Evolutionary conservation across 2,888 invertebrate genomes (phyloP).

Genomic region (Oxycera nigricornis): DNA sequence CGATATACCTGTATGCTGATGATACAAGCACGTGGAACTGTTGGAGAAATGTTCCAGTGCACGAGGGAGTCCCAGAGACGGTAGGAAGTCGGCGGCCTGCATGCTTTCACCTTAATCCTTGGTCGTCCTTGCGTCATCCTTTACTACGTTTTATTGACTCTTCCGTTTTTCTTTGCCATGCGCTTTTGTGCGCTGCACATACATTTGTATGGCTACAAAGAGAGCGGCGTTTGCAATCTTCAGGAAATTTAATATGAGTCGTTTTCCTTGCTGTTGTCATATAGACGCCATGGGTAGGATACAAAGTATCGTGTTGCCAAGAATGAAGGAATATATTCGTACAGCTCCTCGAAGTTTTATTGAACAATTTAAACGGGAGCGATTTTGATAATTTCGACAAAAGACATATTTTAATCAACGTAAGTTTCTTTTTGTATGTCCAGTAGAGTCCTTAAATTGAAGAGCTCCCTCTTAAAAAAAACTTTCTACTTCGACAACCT

Average conservation of each 20-base stretch:
- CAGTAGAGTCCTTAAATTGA: no score
- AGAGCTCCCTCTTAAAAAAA: no score
- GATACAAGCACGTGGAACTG: slow-evolving; percentile 22
- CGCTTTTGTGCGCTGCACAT: slow-evolving; percentile 24
- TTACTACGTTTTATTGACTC: slow-evolving; percentile 20
- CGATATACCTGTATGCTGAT: background rate
- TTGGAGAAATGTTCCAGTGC: slow-evolving; percentile 1
- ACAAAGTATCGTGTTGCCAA: background rate
- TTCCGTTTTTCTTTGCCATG: slow-evolving; percentile 9
- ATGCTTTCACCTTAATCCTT: slow-evolving; percentile 33
- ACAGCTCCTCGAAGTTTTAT: no score
- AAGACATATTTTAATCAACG: no score
- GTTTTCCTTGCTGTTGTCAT: background rate
- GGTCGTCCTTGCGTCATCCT: slow-evolving; percentile 8
- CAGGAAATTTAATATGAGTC: background rate
- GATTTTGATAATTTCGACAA: no score
- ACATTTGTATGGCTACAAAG: background rate
- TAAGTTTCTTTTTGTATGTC: no score
- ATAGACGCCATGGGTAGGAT: slow-evolving; percentile 1
- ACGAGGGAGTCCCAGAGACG: background rate
- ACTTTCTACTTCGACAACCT: no score
- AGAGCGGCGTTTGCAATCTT: slow-evolving; percentile 17
- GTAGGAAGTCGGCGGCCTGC: slow-evolving; percentile 2
- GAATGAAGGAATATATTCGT: no score
- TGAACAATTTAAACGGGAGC: no score